Evolutionary conservation across 2,888 invertebrate species (phyloP), one percentile per base, ranked within the genome.

Genomic region (Odontomyia ornata): DNA sequence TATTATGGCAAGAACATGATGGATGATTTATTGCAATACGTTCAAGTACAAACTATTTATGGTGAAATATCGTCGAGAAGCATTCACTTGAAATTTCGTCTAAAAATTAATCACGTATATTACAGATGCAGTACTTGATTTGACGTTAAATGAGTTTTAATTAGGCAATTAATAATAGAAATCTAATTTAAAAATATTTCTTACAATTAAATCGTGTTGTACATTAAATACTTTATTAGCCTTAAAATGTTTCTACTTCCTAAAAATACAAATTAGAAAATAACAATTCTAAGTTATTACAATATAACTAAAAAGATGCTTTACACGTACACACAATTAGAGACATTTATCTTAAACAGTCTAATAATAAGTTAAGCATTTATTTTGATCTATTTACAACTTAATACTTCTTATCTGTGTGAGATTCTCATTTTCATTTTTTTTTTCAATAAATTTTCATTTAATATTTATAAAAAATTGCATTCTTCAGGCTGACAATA

Each of bases 241-340:
- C 78, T 78, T 76, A 78, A 76, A 72, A 77, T 57, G 52, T 52
- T 52, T 52, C 52, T 52, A 69, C 72, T 71, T 65, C 47, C 71
- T 72, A 75, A 52, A 69, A 76, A 46, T 67, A 71, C 36, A 76
- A 76, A 71, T 69, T 52, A 75, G 46, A 60, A 75, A 57, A 43
- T 69, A 69, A 64, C 69, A 76, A 76, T 57, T 73, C 69, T 69
- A 69, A 25, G 46, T 69, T 69, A 30, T n/a, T n/a, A n/a, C n/a
- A n/a, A n/a, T n/a, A n/a, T 69, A 69, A 73, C 60, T 73, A 76
- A 72, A 76, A 78, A 75, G 75, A 73, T 76, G 62, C 64, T 78
- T 71, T 78, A 78, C 78, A 78, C 65, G 67, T 76, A 76, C 78
- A 78, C 78, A 78, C 78, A 75, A 72, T 60, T 73, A 73, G 60